Evolutionary conservation across 2,113 vertebrate species (phyloP), one percentile per base, ranked within the genome.

Genomic region (Clarias magur): DNA sequence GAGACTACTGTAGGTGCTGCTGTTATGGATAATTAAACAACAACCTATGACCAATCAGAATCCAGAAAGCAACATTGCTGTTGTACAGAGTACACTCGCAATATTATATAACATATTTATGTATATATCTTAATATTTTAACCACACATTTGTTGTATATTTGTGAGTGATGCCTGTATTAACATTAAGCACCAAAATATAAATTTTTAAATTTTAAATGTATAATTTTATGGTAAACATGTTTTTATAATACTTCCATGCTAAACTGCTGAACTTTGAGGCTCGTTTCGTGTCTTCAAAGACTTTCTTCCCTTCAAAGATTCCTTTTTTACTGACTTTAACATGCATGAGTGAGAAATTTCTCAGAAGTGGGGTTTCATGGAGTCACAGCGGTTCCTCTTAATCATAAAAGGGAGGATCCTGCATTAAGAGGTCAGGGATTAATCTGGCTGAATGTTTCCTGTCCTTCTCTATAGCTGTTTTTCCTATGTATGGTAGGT

Each of bases 381-480:
- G 59, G 8, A 12, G 84, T 79, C 62, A n/a, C n/a, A 62, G 83
- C 13, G 13, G 38, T 62, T 62, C 30, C 19, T 53, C 17, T 9
- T 57, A 17, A 8, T 19, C 8, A 59, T 53, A 30, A 78, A 48
- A 11, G 4, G 27, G 25, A 63, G 73, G 42, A 16, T 34, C 54
- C 9, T 23, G n/a, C 54, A 25, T 73, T 27, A 27, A 42, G 21
- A 78, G 72, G 57, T 85, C 84, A 65, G 42, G 48, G 85, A 27
- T 75, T 81, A 84, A 85, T 84, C 81, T 72, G 21, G 70, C 7
- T 63, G 38, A 23, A 62, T 79, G 83, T 79, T 82, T 63, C 60
- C 70, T 62, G 63, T 23, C 48, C 42, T 76, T 53, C 25, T 56
- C 80, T 81, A 8, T 84, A 62, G 10, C 76, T 84, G 25, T 73